Conservation (phyloP, 2,113 vertebrate genomes). For the Oreochromis spilurus region DNA sequence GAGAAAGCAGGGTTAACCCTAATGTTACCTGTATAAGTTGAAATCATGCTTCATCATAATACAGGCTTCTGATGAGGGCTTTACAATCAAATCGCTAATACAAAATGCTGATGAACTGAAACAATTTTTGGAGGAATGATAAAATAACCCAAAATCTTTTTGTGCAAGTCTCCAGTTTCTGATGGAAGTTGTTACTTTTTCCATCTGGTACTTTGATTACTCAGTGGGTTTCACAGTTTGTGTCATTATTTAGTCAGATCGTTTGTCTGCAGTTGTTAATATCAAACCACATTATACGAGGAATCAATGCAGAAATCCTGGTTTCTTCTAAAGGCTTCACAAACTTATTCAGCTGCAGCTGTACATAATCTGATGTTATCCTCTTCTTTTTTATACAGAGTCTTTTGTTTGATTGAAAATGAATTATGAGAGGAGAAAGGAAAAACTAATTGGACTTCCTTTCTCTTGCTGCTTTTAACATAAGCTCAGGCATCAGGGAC, state of each 20-base stretch:
- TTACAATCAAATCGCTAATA: background rate
- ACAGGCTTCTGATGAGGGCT: rapidly evolving
- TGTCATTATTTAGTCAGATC: background rate
- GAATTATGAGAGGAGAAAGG: background rate
- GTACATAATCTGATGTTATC: background rate
- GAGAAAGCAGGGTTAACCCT: background rate
- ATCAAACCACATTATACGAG: background rate
- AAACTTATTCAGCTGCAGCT: background rate
- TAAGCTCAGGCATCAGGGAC: constrained; percentile 1
- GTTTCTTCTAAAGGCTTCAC: background rate
- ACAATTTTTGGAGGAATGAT: background rate
- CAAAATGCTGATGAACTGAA: background rate
- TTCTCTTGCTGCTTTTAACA: background rate
- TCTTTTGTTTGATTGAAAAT: constrained; percentile 19
- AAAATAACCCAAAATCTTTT: background rate
- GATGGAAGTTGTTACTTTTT: background rate
- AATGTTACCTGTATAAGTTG: rapidly evolving
- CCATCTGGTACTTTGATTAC: background rate
- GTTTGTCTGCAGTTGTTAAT: background rate
- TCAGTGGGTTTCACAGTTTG: background rate
- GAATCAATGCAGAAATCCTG: background rate
- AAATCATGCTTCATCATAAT: background rate
- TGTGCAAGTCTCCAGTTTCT: background rate
- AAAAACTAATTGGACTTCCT: constrained; percentile 9
- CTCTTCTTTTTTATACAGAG: background rate